These are phyloP conservation scores for Lophochroa leadbeateri DNA, from an alignment of 2,113 vertebrate genomes.

Conservation along the genomic window DNA sequence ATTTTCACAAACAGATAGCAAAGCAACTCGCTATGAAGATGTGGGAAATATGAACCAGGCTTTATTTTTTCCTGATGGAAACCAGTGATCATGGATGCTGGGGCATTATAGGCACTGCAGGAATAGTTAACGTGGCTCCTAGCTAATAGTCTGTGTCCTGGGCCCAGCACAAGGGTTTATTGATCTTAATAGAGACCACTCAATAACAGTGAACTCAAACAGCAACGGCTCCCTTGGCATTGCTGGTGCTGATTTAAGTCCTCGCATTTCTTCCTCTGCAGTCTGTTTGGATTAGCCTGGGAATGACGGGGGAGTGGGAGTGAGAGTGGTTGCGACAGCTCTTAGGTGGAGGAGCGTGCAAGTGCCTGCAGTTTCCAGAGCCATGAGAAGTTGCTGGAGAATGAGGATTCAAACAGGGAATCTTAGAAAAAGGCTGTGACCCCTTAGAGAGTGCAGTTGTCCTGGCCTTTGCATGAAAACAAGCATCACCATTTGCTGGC, in stretches of 20 bases:
- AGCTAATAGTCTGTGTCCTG: slow-evolving; percentile 18
- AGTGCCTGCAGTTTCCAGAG: neutral
- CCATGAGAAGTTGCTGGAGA: neutral
- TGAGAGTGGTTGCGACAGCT: neutral
- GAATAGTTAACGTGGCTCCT: slow-evolving; percentile 43
- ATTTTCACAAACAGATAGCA: slow-evolving; percentile 37
- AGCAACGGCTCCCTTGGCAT: slow-evolving; percentile 22
- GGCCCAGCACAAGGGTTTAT: slow-evolving; percentile 1
- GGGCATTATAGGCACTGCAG: slow-evolving; percentile 38
- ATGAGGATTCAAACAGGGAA: neutral
- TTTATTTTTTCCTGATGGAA: slow-evolving; percentile 64
- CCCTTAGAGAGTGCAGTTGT: neutral
- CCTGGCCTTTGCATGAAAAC: neutral
- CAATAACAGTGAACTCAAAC: neutral
- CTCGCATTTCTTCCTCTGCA: neutral
- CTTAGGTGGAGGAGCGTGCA: neutral
- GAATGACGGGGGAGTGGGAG: neutral
- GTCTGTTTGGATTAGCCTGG: slow-evolving; percentile 49
- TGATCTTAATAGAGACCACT: slow-evolving; percentile 56
- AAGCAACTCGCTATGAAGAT: neutral
- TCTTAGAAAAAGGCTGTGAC: neutral
- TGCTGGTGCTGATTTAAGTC: slow-evolving; percentile 45
- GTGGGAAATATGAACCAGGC: slow-evolving; percentile 10
- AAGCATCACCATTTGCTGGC: neutral
- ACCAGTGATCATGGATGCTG: slow-evolving; percentile 1